Conservation (phyloP, 92 coral and sea anemone genomes). For the Umimayanthus chanpuru region DNA sequence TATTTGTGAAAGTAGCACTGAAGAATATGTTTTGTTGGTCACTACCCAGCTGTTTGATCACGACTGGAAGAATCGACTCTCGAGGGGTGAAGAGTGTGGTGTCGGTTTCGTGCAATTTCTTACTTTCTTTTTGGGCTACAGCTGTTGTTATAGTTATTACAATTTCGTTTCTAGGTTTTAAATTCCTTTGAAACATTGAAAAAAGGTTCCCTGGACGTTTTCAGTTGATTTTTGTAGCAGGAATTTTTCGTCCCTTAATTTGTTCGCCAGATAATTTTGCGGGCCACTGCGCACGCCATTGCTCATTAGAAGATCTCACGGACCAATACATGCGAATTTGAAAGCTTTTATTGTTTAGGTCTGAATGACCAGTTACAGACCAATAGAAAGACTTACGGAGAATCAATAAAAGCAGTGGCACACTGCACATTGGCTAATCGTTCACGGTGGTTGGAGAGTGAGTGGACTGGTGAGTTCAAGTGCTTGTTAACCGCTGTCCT, state of each 20-base stretch:
- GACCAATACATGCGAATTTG: slow-evolving; percentile 24
- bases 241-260: neutral
- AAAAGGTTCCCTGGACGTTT: neutral
- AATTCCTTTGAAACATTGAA: neutral
- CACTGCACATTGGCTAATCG: neutral
- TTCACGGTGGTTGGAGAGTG: neutral
- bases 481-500: slow-evolving; percentile 1
- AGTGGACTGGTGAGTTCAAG: slow-evolving; percentile 9
- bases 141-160: slow-evolving; percentile 14
- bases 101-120: slow-evolving; percentile 1
- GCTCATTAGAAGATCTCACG: neutral
- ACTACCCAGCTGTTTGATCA: neutral
- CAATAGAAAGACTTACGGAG: neutral
- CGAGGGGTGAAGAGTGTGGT: neutral
- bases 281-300: neutral
- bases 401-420: slow-evolving; percentile 21
- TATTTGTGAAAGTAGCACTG: neutral
- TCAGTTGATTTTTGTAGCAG: neutral
- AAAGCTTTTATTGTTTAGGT: slow-evolving; percentile 26
- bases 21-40: neutral
- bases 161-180: neutral
- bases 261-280: slow-evolving; percentile 2
- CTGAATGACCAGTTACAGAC: slow-evolving; percentile 22
- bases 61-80: neutral
- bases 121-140: slow-evolving; percentile 10